Evolutionary conservation across 2,113 vertebrate genomes (phyloP), one percentile per base, ranked within the genome.

Genomic region (Tragulus kanchil): DNA sequence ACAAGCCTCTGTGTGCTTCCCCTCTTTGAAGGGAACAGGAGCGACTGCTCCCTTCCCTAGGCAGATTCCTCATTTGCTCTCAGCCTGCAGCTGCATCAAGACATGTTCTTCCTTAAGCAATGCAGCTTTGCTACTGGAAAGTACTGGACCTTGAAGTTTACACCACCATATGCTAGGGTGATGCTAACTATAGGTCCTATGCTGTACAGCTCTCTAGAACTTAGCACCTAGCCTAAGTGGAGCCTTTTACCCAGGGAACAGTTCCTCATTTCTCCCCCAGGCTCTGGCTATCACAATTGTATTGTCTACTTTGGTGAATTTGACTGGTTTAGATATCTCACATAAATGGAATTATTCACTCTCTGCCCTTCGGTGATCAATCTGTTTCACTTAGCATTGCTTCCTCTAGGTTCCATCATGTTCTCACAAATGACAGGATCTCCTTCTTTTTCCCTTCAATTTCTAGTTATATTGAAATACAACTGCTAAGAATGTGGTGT

Each of bases 111-210:
- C 71, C 52, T 48, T 45, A 28, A 61, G 64, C 45, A 28, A 31
- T 1, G 36, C 75, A 75, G 19, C 3, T 28, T 42, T 12, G 3
- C 78, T 64, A 67, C 52, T 45, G 56, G 42, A 16, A 62, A 50
- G 79, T 4, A n/a, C 36, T 82, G 10, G 48, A 42, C n/a, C 17
- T 85, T 36, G 17, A 71, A 45, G 42, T 26, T 62, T 64, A 25
- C 19, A 3, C 14, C 17, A 45, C n/a, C 2, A 2, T 45, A 3
- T 3, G 26, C 6, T 9, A 25, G 45, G 1, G 0, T 59, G 26
- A 48, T 58, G 15, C 3, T 79, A 31, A 61, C 50, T n/a, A 0
- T 3, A 64, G 67, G 42, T 9, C 28, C 21, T 8, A 0, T 10
- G 26, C 4, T 28, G 26, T 36, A 26, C 48, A n/a, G 82, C 19